Conservation (phyloP, 2,888 invertebrate genomes). For the Synanthedon vespiformis region DNA sequence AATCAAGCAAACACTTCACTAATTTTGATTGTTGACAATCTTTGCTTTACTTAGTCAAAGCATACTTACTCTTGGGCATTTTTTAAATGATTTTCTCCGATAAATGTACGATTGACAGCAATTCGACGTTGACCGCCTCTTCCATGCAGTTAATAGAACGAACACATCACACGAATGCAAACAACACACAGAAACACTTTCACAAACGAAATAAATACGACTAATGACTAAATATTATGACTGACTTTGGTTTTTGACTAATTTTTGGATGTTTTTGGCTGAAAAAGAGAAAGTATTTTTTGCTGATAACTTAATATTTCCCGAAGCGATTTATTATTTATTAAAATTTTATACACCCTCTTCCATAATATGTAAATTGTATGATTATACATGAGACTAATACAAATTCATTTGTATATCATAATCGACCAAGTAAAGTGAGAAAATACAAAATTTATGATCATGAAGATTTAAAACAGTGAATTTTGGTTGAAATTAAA, state of each 20-base stretch:
- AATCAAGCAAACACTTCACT: too few species aligned
- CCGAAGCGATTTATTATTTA: not conserved
- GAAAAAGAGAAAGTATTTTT: slow-evolving; percentile 12
- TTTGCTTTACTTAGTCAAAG: too few species aligned
- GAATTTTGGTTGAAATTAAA: not conserved
- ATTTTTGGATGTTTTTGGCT: slow-evolving; percentile 39
- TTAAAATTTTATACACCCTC: too few species aligned
- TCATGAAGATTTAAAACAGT: not conserved
- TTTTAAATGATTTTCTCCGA: slow-evolving; percentile 22
- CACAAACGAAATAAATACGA: not conserved
- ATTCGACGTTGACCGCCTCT: not conserved
- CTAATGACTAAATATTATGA: not conserved
- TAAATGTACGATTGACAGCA: slow-evolving; percentile 13
- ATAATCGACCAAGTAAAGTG: not conserved
- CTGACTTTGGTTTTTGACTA: slow-evolving; percentile 14
- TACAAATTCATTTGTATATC: too few species aligned
- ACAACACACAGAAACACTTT: slow-evolving; percentile 14
- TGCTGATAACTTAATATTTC: not conserved
- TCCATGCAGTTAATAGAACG: slow-evolving; percentile 32
- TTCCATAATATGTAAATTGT: too few species aligned
- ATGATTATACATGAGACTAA: too few species aligned
- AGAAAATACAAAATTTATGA: not conserved
- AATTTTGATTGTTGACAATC: too few species aligned
- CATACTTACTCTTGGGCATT: slow-evolving; percentile 53
- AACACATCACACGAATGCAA: slow-evolving; percentile 31